Evolutionary conservation across 2,797 vertebrate genomes (phyloP).

Genomic region (Falco peregrinus): DNA sequence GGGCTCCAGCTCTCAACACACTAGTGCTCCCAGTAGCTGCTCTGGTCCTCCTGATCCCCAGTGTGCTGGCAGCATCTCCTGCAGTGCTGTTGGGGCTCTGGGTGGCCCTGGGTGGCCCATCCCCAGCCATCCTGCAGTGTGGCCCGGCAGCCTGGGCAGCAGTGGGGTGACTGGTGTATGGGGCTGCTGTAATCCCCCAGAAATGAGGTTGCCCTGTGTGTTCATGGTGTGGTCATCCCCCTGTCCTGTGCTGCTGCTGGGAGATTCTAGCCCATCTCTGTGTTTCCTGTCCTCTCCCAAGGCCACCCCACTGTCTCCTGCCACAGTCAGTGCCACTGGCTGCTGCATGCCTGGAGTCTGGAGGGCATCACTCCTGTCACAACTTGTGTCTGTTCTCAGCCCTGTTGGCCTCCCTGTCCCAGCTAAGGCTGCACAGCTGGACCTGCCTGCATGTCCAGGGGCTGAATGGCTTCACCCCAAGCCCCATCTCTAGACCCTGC

Average conservation of each 20-base stretch:
- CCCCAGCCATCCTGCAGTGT: neutral
- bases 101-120: no score
- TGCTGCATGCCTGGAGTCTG: neutral
- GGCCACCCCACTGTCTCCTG: neutral
- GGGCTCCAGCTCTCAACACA: accelerated
- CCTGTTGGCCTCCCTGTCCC: neutral
- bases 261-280: neutral
- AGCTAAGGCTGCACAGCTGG: neutral
- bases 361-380: neutral
- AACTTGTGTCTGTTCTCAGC: neutral
- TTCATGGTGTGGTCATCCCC: accelerated
- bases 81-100: accelerated
- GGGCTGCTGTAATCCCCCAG: neutral
- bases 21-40: neutral
- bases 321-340: neutral
- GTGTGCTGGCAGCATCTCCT: accelerated
- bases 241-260: accelerated
- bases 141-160: accelerated
- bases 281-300: neutral
- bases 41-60: neutral
- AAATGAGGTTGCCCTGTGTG: neutral
- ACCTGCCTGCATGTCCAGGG: neutral
- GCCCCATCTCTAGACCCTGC: neutral
- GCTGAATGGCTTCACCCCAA: neutral
- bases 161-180: neutral